phyloP scores from a whole-genome alignment of 1,140 invertebrate species.

The Drosophila subpulchrella region DNA sequence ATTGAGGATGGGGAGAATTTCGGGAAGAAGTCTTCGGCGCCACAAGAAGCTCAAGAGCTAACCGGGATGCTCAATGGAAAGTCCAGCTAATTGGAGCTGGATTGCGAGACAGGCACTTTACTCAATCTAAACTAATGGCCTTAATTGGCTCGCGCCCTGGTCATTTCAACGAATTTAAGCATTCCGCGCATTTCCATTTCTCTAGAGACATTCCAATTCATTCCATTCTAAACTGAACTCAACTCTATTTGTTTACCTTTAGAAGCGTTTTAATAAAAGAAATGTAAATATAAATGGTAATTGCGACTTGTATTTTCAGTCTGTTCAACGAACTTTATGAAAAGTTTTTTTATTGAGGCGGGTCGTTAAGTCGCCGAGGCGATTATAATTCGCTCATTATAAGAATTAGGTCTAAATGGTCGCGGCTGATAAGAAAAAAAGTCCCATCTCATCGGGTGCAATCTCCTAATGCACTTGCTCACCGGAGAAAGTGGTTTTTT shows the following conservation, averaged over 20 bases:
- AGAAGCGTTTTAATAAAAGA: constrained; percentile 39
- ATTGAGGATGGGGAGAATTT: constrained; percentile 90
- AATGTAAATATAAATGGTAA: not conserved
- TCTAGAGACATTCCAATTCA: constrained; percentile 39
- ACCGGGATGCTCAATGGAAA: constrained; percentile 51
- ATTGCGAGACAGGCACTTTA: constrained; percentile 3
- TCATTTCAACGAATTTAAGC: constrained; percentile 60
- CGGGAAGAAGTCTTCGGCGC: constrained; percentile 84
- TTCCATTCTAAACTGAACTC: constrained; percentile 10
- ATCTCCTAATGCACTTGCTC: constrained; percentile 30
- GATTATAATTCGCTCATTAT: constrained; percentile 33
- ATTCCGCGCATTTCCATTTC: constrained; percentile 53
- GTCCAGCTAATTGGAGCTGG: constrained; percentile 12
- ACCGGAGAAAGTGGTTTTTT: not conserved
- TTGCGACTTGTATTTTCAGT: constrained; percentile 9
- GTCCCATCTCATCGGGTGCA: constrained; percentile 19
- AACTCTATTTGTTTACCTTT: constrained; percentile 45
- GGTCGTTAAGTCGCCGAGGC: not conserved
- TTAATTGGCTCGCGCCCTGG: constrained; percentile 29
- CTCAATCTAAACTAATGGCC: constrained; percentile 1
- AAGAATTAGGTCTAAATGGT: constrained; percentile 55
- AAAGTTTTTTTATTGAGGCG: constrained; percentile 18
- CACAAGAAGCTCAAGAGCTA: constrained; percentile 31
- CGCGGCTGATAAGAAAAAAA: constrained; percentile 34
- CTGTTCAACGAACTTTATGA: constrained; percentile 36